Evolutionary conservation across 92 coral and sea anemone species (phyloP), one percentile per base, ranked within the genome.

Genomic region (Porites cylindrica): DNA sequence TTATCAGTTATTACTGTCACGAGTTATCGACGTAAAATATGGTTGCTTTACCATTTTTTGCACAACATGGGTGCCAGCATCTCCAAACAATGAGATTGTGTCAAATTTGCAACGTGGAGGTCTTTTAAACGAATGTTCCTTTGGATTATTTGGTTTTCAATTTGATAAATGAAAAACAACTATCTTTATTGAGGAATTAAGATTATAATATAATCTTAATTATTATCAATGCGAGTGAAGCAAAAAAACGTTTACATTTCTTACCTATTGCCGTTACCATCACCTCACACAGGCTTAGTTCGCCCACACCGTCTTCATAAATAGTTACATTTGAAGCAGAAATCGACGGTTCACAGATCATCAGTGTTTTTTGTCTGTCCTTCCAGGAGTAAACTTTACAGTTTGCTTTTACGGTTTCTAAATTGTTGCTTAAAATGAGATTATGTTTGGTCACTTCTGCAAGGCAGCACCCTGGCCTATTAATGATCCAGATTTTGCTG

Each of bases 391-490:
- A 93, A 2, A 77, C 85, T 54, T 85, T 70, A 71, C 96, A 93
- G 7, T 43, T 59, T 58, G 90, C 92, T 18, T 52, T 63, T 17
- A 21, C 50, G 8, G 58, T 66, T 66, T 77, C 75, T 54, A 20
- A 14, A 24, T 19, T 23, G 50, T 72, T 79, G 1, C 90, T 88
- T 51, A 93, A 78, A 19, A 74, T 63, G 8, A 93, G 76, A 20
- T 71, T 56, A 21, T 90, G 70, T 13, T 76, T 71, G 54, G 93
- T 65, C 23, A 68, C 56, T 58, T 68, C 66, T 20, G 63, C 66
- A 56, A 93, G 72, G 68, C 96, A 93, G 65, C 96, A 93, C 59
- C 74, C 88, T 75, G 32, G 87, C 32, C 92, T 79, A 69, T 84
- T 90, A 1, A 61, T 70, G 61, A 93, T 71, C 78, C 79, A 78